phyloP scores from a whole-genome alignment of 2,888 invertebrate species.

The Epinotia bilunana region DNA sequence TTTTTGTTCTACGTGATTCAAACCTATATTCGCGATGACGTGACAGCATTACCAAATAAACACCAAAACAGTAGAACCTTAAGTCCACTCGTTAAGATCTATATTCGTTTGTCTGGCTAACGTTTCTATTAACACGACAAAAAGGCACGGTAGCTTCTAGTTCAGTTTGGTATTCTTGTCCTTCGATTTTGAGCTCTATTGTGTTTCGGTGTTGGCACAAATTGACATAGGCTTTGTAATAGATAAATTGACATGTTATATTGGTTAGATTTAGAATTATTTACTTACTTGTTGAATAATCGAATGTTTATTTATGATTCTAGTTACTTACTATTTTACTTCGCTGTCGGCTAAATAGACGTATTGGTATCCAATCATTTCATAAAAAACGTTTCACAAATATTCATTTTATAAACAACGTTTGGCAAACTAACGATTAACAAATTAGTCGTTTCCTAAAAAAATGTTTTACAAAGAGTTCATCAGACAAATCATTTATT shows the following conservation, averaged over 20 bases:
- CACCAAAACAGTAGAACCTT: conserved; percentile 14
- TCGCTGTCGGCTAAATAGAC: no score
- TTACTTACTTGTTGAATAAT: conserved; percentile 1
- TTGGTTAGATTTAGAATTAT: neutral
- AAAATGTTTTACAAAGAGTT: no score
- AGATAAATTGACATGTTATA: neutral
- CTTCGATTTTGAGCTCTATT: neutral
- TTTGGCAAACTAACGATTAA: no score
- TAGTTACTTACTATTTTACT: neutral
- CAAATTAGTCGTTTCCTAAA: no score
- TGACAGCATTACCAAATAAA: conserved; percentile 24
- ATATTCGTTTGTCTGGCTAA: conserved; percentile 5
- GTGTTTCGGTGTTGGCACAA: neutral
- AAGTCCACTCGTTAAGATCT: conserved; percentile 12
- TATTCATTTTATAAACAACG: no score
- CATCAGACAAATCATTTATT: no score
- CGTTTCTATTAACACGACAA: conserved; percentile 14
- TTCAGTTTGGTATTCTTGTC: neutral
- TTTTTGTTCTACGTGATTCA: neutral
- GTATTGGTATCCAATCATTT: no score
- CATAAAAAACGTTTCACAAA: no score
- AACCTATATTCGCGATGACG: conserved; percentile 23
- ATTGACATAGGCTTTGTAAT: neutral
- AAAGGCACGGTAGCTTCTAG: conserved; percentile 1
- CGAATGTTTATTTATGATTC: neutral